phyloP scores from a whole-genome alignment of 37 sponge, comb jelly and placozoan species.

The Theonella swinhoei region DNA sequence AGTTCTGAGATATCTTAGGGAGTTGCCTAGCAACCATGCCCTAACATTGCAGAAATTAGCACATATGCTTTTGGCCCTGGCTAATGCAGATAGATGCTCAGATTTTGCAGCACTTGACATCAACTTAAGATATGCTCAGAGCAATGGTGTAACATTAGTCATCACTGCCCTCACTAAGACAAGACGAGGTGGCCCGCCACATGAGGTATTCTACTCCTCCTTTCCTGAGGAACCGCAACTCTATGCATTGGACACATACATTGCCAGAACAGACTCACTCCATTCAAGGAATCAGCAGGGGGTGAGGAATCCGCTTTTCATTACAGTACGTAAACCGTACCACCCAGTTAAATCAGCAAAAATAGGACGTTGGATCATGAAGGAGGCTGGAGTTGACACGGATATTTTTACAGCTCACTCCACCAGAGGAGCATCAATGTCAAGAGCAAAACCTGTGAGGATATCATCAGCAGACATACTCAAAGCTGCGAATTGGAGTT shows the following conservation, averaged over 20 bases:
- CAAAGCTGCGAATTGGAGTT: conserved; percentile 29
- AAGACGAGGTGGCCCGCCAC: background rate
- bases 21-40: no score
- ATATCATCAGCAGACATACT: conserved; percentile 36
- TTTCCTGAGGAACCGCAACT: conserved; percentile 10
- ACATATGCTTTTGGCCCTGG: conserved; percentile 16
- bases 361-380: conserved; percentile 28
- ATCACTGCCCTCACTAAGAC: conserved; percentile 22
- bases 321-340: conserved; percentile 23
- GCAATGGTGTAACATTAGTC: conserved; percentile 10
- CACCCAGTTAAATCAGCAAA: conserved; percentile 23
- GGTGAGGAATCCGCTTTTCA: conserved; percentile 15
- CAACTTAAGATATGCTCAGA: background rate
- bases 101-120: conserved; percentile 9
- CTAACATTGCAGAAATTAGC: no score
- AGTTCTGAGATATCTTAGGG: no score
- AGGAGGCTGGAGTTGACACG: conserved; percentile 36
- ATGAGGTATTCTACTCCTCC: conserved; percentile 14
- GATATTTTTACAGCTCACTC: conserved; percentile 37
- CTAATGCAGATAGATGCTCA: conserved; percentile 24
- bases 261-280: background rate
- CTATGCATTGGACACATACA: conserved; percentile 25
- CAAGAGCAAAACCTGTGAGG: conserved; percentile 8
- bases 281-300: background rate
- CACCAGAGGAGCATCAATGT: conserved; percentile 24